phyloP scores from a whole-genome alignment of 2,888 invertebrate genomes.

The Drosophila borborema region DNA sequence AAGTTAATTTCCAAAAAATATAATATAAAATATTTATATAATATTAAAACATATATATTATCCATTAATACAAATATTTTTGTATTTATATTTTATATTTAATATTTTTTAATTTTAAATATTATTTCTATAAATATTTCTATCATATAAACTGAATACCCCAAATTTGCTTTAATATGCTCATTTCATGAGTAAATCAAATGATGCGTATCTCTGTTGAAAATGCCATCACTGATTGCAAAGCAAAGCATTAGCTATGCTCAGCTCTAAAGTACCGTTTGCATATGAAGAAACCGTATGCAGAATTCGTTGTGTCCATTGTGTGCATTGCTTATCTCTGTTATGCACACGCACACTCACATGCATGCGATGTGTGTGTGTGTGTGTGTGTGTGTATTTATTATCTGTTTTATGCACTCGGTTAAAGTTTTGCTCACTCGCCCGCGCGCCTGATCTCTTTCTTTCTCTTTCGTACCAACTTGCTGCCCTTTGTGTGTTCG shows the following conservation, averaged over 20 bases:
- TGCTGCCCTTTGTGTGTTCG: background rate
- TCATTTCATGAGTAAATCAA: background rate
- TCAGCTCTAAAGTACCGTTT: background rate
- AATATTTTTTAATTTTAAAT: background rate
- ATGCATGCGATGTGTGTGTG: background rate
- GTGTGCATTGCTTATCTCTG: conserved; percentile 8
- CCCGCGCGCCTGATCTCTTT: background rate
- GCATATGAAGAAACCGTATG: conserved; percentile 6
- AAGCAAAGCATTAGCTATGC: background rate
- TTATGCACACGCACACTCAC: background rate
- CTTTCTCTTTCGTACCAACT: background rate
- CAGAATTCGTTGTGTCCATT: background rate
- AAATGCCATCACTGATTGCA: conserved; percentile 1
- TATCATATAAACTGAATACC: background rate
- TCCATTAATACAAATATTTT: too few species aligned
- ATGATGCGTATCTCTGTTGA: background rate
- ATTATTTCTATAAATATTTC: background rate
- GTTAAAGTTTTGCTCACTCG: conserved; percentile 1
- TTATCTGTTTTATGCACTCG: conserved; percentile 6
- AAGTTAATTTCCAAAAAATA: background rate
- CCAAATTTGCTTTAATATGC: background rate
- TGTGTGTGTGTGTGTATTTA: background rate
- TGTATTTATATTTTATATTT: background rate
- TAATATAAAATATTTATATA: background rate
- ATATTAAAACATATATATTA: background rate